phyloP scores from a whole-genome alignment of 1,140 invertebrate species.

The Hestina assimilis region DNA sequence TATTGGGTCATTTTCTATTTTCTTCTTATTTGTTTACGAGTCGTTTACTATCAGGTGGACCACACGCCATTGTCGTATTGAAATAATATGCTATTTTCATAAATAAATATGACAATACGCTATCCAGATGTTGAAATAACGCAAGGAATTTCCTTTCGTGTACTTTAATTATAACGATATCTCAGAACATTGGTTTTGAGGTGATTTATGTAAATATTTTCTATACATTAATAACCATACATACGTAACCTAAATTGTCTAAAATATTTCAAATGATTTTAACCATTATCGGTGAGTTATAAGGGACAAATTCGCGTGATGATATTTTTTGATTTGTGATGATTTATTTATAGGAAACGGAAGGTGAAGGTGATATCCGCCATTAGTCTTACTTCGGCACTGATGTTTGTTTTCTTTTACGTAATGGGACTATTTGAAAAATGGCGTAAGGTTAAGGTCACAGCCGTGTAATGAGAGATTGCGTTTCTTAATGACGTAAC shows the following conservation, averaged over 20 bases:
- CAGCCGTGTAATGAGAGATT: slow-evolving; percentile 26
- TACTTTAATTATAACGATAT: slow-evolving; percentile 1
- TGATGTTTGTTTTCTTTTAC: slow-evolving; percentile 47
- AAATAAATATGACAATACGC: not conserved
- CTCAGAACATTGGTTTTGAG: slow-evolving; percentile 8
- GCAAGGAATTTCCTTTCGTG: slow-evolving; percentile 3
- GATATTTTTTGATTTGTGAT: not conserved
- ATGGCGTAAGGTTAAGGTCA: slow-evolving; percentile 19
- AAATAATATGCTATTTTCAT: not conserved
- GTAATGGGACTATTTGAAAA: slow-evolving; percentile 47
- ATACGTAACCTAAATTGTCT: not conserved
- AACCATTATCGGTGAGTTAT: not conserved
- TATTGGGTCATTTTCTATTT: no score
- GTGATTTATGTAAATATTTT: slow-evolving; percentile 44
- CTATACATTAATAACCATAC: slow-evolving; percentile 41
- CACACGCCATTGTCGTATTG: no score
- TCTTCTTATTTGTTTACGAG: no score
- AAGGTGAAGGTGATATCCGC: slow-evolving; percentile 61
- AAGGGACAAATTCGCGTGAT: not conserved
- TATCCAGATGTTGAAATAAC: slow-evolving; percentile 4
- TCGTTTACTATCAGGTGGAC: no score
- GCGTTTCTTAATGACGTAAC: slow-evolving; percentile 32
- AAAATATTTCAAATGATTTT: slow-evolving; percentile 1
- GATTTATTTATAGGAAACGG: slow-evolving; percentile 43
- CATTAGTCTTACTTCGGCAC: slow-evolving; percentile 44